Evolutionary conservation across 2,797 vertebrate species (phyloP), one percentile per base, ranked within the genome.

Genomic region (Danio kyathit): DNA sequence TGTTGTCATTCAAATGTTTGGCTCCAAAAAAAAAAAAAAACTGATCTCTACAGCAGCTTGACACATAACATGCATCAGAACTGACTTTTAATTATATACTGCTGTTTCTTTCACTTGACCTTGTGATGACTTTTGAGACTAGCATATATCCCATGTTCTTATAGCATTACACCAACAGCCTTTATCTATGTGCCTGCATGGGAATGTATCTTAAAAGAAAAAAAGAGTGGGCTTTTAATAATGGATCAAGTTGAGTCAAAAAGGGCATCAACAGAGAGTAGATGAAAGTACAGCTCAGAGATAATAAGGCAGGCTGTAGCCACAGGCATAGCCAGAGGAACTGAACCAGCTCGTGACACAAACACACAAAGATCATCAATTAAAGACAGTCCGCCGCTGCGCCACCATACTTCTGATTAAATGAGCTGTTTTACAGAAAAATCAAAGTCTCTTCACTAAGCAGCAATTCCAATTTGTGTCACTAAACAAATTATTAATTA

Each of bases 191-290:
- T 4, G 21, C 19, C 21, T 51, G 21, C 54, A 69, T 38, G 57
- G 66, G 79, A 81, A 63, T 71, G 21, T 72, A 40, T 84, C 79
- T 89, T 66, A 87, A 84, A 82, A 83, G 78, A 74, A 65, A 5
- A 12, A 29, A 29, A 76, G 67, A 90, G 88, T 83, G 17, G 14
- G 61, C 60, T 52, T 75, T 92, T 76, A 91, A 90, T 91, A 90
- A 89, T 86, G 85, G 83, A 92, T 90, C 77, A 76, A 84, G 79
- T 69, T 86, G 76, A 77, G 76, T 79, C 74, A 74, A 86, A 84
- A 87, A 84, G 83, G 80, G 83, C 83, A 84, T 71, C 61, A 83
- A 86, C 83, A 76, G 82, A 87, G 79, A 88, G 82, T 74, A 86
- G 87, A 88, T 91, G 72, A 89, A 88, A 87, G 87, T 85, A 81